Evolutionary conservation across 2,888 invertebrate species (phyloP).

Genomic region (Parapristionchus giblindavisi): DNA sequence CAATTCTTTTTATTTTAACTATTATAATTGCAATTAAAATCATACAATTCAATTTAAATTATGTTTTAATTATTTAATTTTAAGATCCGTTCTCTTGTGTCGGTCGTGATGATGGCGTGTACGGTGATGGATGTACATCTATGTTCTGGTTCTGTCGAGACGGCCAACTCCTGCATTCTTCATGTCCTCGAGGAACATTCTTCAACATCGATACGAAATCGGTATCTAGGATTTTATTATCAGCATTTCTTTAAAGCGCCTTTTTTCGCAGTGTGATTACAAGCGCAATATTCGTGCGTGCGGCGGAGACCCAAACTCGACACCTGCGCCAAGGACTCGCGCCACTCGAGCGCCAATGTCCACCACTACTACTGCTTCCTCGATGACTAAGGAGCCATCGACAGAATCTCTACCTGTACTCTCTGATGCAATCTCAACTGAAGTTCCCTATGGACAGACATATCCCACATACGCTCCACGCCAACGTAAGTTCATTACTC

Average conservation of each 20-base stretch:
- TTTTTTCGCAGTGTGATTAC: constrained; percentile 29
- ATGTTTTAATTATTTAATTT: neutral
- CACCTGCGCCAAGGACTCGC: neutral
- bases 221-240: neutral
- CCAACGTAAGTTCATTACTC: constrained; percentile 3
- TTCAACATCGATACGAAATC: constrained; percentile 36
- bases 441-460: constrained; percentile 20
- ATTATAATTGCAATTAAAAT: neutral
- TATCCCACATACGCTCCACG: constrained; percentile 34
- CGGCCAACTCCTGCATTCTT: constrained; percentile 34
- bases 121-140: constrained; percentile 45
- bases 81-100: constrained; percentile 23
- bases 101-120: constrained; percentile 40
- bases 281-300: constrained; percentile 8
- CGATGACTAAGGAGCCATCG: neutral
- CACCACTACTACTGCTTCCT: neutral
- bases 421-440: neutral
- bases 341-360: neutral
- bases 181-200: constrained; percentile 41
- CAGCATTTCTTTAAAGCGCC: neutral
- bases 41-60: neutral
- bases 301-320: neutral
- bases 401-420: too few species aligned
- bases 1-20: neutral
- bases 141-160: constrained; percentile 44